Percentiles rank a stretch among this genome's conserved stretches.
phyloP scores from a whole-genome alignment of 2,888 invertebrate genomes.

The Oxycera nigricornis region DNA sequence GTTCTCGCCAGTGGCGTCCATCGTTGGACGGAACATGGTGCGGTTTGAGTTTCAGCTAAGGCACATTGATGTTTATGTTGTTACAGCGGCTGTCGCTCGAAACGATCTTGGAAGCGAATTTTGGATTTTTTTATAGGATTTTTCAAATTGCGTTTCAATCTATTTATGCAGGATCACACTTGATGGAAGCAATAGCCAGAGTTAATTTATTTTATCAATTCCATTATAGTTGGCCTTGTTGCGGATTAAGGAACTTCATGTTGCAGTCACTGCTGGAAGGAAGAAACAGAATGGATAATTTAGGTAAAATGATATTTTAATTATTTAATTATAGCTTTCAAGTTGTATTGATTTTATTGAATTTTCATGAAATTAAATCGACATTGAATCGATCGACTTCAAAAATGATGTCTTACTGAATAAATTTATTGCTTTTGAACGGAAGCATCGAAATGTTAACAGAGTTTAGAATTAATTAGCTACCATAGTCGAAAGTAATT shows the following conservation, averaged over 20 bases:
- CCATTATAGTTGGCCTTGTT: constrained; percentile 17
- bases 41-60: constrained; percentile 37
- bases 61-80: constrained; percentile 29
- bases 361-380: too few species aligned
- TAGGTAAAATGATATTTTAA: too few species aligned
- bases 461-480: too few species aligned
- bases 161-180: background rate
- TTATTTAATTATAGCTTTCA: too few species aligned
- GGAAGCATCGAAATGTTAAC: too few species aligned
- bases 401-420: too few species aligned
- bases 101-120: background rate
- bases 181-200: too few species aligned
- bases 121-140: background rate
- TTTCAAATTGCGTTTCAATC: background rate
- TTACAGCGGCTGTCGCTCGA: background rate
- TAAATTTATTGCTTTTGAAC: too few species aligned
- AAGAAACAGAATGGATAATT: background rate
- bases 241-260: constrained; percentile 22
- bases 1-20: constrained; percentile 48
- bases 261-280: background rate
- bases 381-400: too few species aligned
- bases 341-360: too few species aligned
- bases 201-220: constrained; percentile 14
- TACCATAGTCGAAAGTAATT: too few species aligned
- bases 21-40: constrained; percentile 2